Conservation (phyloP, 2,797 vertebrate species). For the Salarias fasciatus region DNA sequence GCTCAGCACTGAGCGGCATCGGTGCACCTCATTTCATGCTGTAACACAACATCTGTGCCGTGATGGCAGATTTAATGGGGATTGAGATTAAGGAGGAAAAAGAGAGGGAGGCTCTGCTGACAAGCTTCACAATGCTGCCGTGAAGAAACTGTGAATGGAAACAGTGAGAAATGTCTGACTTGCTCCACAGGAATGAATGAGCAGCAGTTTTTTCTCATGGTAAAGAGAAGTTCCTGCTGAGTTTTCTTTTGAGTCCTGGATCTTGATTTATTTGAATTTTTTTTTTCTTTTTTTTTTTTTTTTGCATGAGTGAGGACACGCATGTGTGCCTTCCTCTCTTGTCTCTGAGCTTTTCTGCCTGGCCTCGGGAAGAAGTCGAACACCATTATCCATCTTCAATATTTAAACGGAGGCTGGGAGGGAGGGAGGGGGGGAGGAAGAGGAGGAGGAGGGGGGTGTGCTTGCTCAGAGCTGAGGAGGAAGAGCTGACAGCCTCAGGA, state of each 20-base stretch:
- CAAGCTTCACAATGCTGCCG: slow-evolving; percentile 13
- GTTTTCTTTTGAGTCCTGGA: not conserved
- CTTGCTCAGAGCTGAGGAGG: slow-evolving; percentile 26
- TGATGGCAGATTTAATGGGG: slow-evolving; percentile 35
- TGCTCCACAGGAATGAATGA: too few species aligned
- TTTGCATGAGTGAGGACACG: not conserved
- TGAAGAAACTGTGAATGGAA: too few species aligned
- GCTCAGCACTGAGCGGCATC: not conserved
- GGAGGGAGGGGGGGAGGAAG: slow-evolving; percentile 1
- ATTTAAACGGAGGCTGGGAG: slow-evolving; percentile 66
- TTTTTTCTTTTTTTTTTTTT: slow-evolving; percentile 2
- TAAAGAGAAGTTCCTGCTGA: slow-evolving; percentile 8
- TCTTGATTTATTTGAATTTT: not conserved
- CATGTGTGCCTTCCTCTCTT: slow-evolving; percentile 2
- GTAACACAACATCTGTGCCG: slow-evolving; percentile 41
- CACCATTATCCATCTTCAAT: slow-evolving; percentile 79
- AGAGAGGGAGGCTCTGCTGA: not conserved
- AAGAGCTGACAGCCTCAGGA: slow-evolving; percentile 47
- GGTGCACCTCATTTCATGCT: slow-evolving; percentile 6
- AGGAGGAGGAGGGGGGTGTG: slow-evolving; percentile 9
- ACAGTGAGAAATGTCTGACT: not conserved
- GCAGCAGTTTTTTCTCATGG: not conserved
- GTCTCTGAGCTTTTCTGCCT: slow-evolving; percentile 33
- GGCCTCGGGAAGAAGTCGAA: slow-evolving; percentile 52
- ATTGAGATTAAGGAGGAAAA: slow-evolving; percentile 9